A percentile compares a stretch with the other conserved stretches of the same genome.
Evolutionary conservation across 2,797 vertebrate genomes (phyloP).

Genomic region (Steatocranus sp.): DNA sequence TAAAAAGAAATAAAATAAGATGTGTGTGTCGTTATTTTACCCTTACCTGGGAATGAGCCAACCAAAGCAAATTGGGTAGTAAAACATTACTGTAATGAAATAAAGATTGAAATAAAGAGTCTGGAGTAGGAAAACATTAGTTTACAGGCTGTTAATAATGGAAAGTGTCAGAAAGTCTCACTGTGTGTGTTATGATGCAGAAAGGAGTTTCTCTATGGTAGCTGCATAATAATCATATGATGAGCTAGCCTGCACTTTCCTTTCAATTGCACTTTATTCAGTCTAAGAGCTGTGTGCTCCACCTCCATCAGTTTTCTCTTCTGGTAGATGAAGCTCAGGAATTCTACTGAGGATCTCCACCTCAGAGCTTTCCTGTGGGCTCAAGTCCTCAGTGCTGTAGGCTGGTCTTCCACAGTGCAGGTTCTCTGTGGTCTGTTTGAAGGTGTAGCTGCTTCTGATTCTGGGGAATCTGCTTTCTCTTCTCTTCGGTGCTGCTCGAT

Average conservation of each 20-base stretch:
- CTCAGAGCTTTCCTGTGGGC: not conserved
- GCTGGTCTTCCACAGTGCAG: slow-evolving; percentile 63
- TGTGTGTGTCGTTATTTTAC: not conserved
- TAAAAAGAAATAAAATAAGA: not conserved
- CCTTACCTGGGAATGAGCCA: not conserved
- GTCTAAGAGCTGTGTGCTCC: not conserved
- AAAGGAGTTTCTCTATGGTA: not conserved
- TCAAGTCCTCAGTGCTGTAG: not conserved
- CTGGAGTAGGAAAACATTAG: not conserved
- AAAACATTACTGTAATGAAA: not conserved
- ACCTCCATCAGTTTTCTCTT: not conserved
- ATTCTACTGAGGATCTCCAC: not conserved
- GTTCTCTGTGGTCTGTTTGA: slow-evolving; percentile 62
- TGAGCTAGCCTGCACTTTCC: slow-evolving; percentile 27
- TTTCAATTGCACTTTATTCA: not conserved
- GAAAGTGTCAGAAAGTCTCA: not conserved
- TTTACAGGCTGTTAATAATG: not conserved
- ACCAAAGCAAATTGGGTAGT: not conserved
- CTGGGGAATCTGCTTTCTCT: not conserved
- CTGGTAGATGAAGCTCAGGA: slow-evolving; percentile 22
- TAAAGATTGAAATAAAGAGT: not conserved
- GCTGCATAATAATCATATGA: not conserved
- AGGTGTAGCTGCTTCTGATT: slow-evolving; percentile 24
- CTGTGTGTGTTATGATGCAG: not conserved
- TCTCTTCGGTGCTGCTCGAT: not conserved